phyloP scores from a whole-genome alignment of 2,113 vertebrate species.

The Plectropomus leopardus region DNA sequence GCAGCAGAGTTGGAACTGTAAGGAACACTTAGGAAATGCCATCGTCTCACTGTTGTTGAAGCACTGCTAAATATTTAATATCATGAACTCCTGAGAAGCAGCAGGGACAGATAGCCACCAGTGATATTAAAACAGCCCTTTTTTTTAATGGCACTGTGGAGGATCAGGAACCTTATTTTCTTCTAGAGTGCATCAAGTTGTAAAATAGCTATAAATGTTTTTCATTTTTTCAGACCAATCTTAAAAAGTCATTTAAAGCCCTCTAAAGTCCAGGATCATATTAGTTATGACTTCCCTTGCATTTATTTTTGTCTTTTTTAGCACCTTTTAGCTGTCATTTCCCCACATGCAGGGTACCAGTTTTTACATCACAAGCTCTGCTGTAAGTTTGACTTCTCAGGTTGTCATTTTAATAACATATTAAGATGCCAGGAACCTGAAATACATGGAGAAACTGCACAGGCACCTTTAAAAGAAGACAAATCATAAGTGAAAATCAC shows the following conservation, averaged over 20 bases:
- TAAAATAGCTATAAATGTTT: not conserved
- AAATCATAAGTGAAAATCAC: not conserved
- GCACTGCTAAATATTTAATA: conserved; percentile 49
- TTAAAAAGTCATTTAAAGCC: not conserved
- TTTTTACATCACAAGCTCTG: not conserved
- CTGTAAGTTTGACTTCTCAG: too few relatives aligned
- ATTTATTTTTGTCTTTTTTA: not conserved
- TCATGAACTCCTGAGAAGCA: conserved; percentile 20
- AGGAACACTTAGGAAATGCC: conserved; percentile 13
- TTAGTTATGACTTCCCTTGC: not conserved
- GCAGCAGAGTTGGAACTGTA: conserved; percentile 1
- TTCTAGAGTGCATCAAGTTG: not conserved
- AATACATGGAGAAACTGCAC: not conserved
- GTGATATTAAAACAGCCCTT: conserved; percentile 14
- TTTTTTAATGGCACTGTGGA: not conserved
- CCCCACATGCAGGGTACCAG: not conserved
- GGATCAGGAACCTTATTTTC: not conserved
- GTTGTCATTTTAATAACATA: not conserved
- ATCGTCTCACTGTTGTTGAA: conserved; percentile 19
- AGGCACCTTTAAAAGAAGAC: not conserved
- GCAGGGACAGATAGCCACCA: conserved; percentile 11
- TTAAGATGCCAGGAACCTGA: not conserved
- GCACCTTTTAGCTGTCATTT: not conserved
- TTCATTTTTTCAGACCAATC: not conserved
- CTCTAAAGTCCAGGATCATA: not conserved